Evolutionary conservation across 2,113 vertebrate species (phyloP).

Genomic region (Sturnus vulgaris): DNA sequence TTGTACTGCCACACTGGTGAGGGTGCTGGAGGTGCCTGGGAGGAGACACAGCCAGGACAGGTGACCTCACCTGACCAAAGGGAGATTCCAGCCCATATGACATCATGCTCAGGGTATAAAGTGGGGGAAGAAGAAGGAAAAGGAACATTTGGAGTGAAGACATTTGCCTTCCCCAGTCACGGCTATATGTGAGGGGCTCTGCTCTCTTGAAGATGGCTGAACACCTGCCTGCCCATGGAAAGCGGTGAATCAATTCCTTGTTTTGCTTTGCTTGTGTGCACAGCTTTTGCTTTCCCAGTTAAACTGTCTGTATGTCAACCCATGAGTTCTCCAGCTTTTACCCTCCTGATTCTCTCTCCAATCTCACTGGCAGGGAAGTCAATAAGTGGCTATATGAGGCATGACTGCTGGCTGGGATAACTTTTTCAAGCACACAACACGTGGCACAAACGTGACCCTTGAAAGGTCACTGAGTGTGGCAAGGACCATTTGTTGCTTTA

Average conservation of each 20-base stretch:
- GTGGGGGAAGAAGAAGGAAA: background rate
- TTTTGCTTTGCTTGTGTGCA: background rate
- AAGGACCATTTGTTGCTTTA: background rate
- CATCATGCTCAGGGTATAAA: background rate
- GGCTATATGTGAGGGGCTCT: rapidly evolving
- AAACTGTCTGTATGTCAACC: background rate
- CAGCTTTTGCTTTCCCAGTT: background rate
- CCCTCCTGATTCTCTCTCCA: rapidly evolving
- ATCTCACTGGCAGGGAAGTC: background rate
- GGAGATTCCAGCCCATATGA: background rate
- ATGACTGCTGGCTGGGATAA: background rate
- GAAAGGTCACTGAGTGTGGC: background rate
- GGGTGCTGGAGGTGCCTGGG: background rate
- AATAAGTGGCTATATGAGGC: background rate
- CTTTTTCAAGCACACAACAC: background rate
- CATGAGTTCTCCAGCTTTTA: rapidly evolving
- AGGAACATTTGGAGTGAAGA: background rate
- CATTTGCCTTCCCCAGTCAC: background rate
- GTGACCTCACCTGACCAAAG: background rate
- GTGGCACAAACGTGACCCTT: background rate
- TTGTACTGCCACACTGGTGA: background rate
- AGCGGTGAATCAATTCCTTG: background rate
- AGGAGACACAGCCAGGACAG: background rate
- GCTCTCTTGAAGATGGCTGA: background rate
- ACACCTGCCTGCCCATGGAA: background rate